Conservation (phyloP, 2,888 invertebrate genomes). For the Cryptocheilus praepositus region DNA sequence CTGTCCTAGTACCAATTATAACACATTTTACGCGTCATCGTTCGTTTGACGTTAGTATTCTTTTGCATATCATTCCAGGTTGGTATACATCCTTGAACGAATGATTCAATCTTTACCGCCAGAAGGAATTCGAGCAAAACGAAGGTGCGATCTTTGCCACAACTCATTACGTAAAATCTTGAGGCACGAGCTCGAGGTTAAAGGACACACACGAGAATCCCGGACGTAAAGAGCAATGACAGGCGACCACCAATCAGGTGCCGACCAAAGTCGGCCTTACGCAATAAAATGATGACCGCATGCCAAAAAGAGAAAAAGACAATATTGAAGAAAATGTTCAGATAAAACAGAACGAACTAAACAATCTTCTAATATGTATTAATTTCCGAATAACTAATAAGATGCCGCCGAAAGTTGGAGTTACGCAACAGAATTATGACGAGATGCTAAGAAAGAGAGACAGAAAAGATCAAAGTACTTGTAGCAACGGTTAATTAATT, state of each 20-base stretch:
- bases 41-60: too few species aligned
- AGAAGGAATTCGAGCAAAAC: constrained; percentile 19
- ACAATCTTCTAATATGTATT: too few species aligned
- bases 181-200: constrained; percentile 32
- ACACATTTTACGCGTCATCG: too few species aligned
- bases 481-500: too few species aligned
- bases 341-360: too few species aligned
- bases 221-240: constrained; percentile 29
- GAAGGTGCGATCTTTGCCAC: background rate
- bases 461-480: too few species aligned
- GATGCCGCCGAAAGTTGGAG: constrained; percentile 25
- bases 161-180: constrained; percentile 38
- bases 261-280: constrained; percentile 36
- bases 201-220: constrained; percentile 44
- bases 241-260: constrained; percentile 27
- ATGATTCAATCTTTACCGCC: too few species aligned
- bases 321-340: too few species aligned
- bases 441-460: background rate
- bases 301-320: background rate
- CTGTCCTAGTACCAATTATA: too few species aligned
- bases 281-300: constrained; percentile 42
- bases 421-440: constrained; percentile 48
- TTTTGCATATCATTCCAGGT: too few species aligned
- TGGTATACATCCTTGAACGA: too few species aligned
- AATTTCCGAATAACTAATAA: too few species aligned